Conservation (phyloP, 2,888 invertebrate species). For the Mystacides longicornis region DNA sequence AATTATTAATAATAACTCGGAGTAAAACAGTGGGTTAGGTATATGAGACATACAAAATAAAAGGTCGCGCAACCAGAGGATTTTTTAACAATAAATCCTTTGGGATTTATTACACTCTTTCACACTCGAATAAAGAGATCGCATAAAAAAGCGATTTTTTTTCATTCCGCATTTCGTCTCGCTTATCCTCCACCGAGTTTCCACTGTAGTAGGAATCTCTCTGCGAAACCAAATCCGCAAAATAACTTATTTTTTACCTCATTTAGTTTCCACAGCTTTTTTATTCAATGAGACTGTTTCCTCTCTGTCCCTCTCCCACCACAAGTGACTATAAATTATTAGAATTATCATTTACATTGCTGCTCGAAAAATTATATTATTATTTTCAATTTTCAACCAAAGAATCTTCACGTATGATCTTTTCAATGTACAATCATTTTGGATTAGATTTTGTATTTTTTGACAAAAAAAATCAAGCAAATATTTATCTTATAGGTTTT, state of each 20-base stretch:
- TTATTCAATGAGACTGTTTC: not conserved
- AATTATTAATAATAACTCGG: too few species aligned
- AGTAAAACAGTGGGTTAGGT: too few species aligned
- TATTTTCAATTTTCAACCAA: too few species aligned
- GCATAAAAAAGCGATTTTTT: slow-evolving; percentile 3
- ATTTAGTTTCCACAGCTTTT: slow-evolving; percentile 1
- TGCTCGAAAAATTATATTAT: too few species aligned
- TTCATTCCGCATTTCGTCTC: not conserved
- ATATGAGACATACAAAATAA: slow-evolving; percentile 3
- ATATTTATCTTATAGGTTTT: too few species aligned
- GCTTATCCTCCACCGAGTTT: not conserved
- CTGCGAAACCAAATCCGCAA: not conserved
- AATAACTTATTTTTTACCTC: slow-evolving; percentile 2
- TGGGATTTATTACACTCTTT: slow-evolving; percentile 9
- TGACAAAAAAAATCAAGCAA: too few species aligned
- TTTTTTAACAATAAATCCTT: slow-evolving; percentile 15
- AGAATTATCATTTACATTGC: too few species aligned
- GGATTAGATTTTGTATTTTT: too few species aligned
- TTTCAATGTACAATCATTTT: too few species aligned
- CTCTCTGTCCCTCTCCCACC: not conserved
- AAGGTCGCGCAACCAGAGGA: slow-evolving; percentile 6
- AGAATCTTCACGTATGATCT: too few species aligned
- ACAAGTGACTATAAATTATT: too few species aligned
- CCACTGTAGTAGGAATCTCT: not conserved
- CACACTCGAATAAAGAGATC: slow-evolving; percentile 12